Percentiles rank a stretch among this genome's conserved stretches.
Evolutionary conservation across 2,113 vertebrate genomes (phyloP).

Genomic region (Platichthys stellatus): DNA sequence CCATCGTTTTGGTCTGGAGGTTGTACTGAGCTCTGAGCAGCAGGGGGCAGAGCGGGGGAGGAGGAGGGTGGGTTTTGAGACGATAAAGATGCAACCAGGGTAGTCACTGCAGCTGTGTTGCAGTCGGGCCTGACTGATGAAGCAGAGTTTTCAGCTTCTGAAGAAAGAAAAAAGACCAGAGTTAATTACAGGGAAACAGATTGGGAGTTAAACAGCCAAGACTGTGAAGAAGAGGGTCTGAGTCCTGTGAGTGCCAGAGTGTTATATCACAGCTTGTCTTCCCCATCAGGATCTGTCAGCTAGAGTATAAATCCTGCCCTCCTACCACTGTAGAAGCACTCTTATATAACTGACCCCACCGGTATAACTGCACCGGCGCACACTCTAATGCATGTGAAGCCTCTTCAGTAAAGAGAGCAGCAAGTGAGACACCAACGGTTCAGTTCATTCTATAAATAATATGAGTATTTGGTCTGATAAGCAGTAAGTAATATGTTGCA

Average conservation of each 20-base stretch:
- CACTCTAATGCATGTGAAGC: constrained; percentile 22
- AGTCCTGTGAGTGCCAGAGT: constrained; percentile 59
- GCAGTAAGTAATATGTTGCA: not conserved
- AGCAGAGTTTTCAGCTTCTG: constrained; percentile 65
- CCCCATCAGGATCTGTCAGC: constrained; percentile 57
- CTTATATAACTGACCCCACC: constrained; percentile 71
- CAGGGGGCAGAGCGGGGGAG: constrained; percentile 38
- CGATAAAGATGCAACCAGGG: constrained; percentile 62
- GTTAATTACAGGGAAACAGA: constrained; percentile 37
- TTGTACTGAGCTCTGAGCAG: constrained; percentile 50
- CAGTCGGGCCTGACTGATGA: constrained; percentile 43
- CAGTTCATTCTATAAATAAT: not conserved
- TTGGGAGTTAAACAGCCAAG: constrained; percentile 21
- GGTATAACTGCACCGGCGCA: constrained; percentile 18
- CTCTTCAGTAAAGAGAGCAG: constrained; percentile 18
- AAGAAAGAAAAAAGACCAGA: constrained; percentile 32
- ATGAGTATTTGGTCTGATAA: not conserved
- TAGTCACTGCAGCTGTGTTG: constrained; percentile 70
- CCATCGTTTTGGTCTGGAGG: constrained; percentile 23
- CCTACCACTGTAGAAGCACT: constrained; percentile 55
- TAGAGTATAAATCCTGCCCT: constrained; percentile 59
- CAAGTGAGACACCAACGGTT: constrained; percentile 3
- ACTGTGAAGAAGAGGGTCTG: constrained; percentile 20
- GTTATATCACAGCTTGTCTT: constrained; percentile 60
- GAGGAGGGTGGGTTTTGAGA: constrained; percentile 55